These are phyloP conservation scores for Drosophila infuscata DNA, from an alignment of 2,888 invertebrate genomes.

Conservation along the genomic window DNA sequence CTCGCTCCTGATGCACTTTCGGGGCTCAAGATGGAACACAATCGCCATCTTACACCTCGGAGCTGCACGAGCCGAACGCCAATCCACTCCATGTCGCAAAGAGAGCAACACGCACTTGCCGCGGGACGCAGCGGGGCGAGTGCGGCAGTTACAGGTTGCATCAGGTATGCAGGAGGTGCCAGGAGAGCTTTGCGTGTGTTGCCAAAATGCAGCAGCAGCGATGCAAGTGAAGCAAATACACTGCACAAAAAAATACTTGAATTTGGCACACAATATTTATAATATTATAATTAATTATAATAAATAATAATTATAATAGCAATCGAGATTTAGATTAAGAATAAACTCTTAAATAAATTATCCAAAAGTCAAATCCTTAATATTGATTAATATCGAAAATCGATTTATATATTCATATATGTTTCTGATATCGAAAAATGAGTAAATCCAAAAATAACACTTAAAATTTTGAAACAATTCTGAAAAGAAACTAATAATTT, in stretches of 20 bases:
- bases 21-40: slow-evolving; percentile 54
- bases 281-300: too few relatives aligned
- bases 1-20: slow-evolving; percentile 53
- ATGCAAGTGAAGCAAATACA: slow-evolving; percentile 45
- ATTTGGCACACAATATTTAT: neutral
- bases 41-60: slow-evolving; percentile 35
- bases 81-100: slow-evolving; percentile 28
- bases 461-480: too few relatives aligned
- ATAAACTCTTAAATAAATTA: neutral
- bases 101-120: slow-evolving; percentile 35
- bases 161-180: slow-evolving; percentile 31
- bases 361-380: too few relatives aligned
- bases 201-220: slow-evolving; percentile 22
- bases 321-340: neutral
- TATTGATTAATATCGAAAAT: too few relatives aligned
- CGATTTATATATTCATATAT: neutral
- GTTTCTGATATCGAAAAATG: neutral
- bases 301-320: too few relatives aligned
- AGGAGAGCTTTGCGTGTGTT: slow-evolving; percentile 19
- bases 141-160: slow-evolving; percentile 1
- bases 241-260: slow-evolving; percentile 7
- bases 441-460: too few relatives aligned
- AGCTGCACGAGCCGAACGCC: slow-evolving; percentile 39
- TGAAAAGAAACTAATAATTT: too few relatives aligned
- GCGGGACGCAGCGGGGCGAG: neutral